Evolutionary conservation across 2,888 invertebrate species (phyloP).

Genomic region (Cacoxenus indagator): DNA sequence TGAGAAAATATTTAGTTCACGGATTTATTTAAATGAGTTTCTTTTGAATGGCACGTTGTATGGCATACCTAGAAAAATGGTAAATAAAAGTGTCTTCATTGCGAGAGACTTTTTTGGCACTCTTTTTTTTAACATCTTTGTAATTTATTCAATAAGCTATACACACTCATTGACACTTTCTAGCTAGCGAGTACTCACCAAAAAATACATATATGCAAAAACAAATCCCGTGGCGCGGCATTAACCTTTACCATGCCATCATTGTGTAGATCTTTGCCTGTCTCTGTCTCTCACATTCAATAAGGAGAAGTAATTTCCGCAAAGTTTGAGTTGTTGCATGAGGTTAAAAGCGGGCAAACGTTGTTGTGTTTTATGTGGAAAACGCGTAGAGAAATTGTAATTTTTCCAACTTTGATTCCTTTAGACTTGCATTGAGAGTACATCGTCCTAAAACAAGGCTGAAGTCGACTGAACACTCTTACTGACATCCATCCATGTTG

Average conservation of each 20-base stretch:
- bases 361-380: too few species aligned
- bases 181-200: not conserved
- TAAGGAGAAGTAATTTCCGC: slow-evolving; percentile 11
- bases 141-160: slow-evolving; percentile 20
- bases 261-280: too few species aligned
- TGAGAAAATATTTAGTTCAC: slow-evolving; percentile 16
- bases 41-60: not conserved
- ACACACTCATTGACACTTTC: slow-evolving; percentile 16
- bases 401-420: too few species aligned
- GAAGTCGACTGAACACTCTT: too few species aligned
- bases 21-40: slow-evolving; percentile 22
- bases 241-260: too few species aligned
- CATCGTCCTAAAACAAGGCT: too few species aligned
- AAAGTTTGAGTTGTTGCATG: too few species aligned
- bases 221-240: too few species aligned
- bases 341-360: too few species aligned
- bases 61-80: not conserved
- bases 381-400: too few species aligned
- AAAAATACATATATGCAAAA: not conserved
- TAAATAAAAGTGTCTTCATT: not conserved
- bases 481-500: too few species aligned
- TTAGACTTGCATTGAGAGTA: too few species aligned
- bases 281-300: not conserved
- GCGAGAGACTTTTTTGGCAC: not conserved
- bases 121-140: not conserved